Base-by-base conservation (phyloP, 2,797 vertebrate genomes). In the Anableps anableps region DNA sequence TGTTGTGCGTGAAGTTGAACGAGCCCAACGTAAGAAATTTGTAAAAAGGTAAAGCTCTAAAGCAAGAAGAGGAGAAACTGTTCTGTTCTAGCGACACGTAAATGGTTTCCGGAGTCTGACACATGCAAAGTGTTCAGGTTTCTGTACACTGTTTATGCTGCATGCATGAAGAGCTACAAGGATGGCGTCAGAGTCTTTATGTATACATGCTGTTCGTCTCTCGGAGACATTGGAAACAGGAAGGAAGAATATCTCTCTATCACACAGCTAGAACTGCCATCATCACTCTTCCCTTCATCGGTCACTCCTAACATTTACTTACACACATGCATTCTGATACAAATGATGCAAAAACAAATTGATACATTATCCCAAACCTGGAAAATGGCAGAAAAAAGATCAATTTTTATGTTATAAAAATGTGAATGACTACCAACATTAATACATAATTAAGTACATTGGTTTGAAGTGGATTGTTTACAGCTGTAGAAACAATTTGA, bases 151-250 rank as follows among this genome's bases (percentile, higher is more conserved):
- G 8, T 8, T 38, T 10, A 45, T 71, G 72, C 21, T 68, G 34
- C 41, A 74, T 26, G 45, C 64, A 75, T 26, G 31, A 26, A 51
- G 29, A 19, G 10, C 1, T 81, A 62, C 75, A 81, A 43, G 50
- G 1, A 4, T 3, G 26, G 1, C 0, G 71, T 41, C 19, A 11
- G 14, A 1, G 13, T 3, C 7, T 16, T 26, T 1, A 36, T 34
- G 17, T 38, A 17, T 50, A 47, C 45, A 34, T 29, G 5, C 31
- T 19, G 38, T 2, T 41, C 23, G 36, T 41, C 43, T 70, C 2
- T 50, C 71, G 4, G 26, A 81, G 55, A 75, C 81, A 86, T 84
- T 88, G 90, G 85, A 23, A 91, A 88, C 89, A 92, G 84, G 88
- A 92, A 90, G 88, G 84, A 76, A 83, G 76, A 64, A 5, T 79